Conservation (phyloP, 2,113 vertebrate species). For the Syngnathus typhle region DNA sequence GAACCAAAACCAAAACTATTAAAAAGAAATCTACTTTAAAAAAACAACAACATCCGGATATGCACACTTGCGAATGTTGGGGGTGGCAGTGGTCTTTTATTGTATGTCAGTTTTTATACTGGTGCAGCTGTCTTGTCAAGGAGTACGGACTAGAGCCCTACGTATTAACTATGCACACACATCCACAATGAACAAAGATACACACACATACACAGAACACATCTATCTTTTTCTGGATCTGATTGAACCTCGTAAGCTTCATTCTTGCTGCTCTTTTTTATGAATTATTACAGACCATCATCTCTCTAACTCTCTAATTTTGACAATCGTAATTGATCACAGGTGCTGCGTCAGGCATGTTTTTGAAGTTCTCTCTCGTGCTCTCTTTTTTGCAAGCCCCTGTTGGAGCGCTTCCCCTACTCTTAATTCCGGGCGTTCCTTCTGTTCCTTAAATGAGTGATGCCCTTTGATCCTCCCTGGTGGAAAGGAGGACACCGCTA, state of each 20-base stretch:
- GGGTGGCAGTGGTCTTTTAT: no score
- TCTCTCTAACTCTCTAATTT: slow-evolving; percentile 60
- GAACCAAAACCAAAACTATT: no score
- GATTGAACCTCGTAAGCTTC: slow-evolving; percentile 50
- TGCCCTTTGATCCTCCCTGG: slow-evolving; percentile 66
- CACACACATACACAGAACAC: not conserved
- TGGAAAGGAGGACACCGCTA: slow-evolving; percentile 64
- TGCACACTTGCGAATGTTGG: no score
- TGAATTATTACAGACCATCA: slow-evolving; percentile 63
- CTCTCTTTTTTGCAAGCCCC: slow-evolving; percentile 45
- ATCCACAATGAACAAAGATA: not conserved
- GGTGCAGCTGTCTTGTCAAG: no score
- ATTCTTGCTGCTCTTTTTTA: slow-evolving; percentile 52
- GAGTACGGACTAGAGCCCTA: not conserved
- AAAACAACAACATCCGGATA: no score
- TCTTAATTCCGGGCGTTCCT: slow-evolving; percentile 64
- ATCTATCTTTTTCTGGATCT: slow-evolving; percentile 1
- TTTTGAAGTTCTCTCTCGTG: slow-evolving; percentile 51
- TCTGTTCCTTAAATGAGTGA: slow-evolving; percentile 54
- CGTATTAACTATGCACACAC: not conserved
- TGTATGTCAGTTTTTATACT: no score
- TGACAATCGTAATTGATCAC: slow-evolving; percentile 65
- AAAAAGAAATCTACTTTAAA: no score
- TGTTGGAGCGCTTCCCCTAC: slow-evolving; percentile 64
- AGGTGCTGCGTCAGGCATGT: slow-evolving; percentile 58